A percentile compares a stretch with the other conserved stretches of the same genome.
phyloP scores from a whole-genome alignment of 2,797 vertebrate species.

The Staurois parvus region DNA sequence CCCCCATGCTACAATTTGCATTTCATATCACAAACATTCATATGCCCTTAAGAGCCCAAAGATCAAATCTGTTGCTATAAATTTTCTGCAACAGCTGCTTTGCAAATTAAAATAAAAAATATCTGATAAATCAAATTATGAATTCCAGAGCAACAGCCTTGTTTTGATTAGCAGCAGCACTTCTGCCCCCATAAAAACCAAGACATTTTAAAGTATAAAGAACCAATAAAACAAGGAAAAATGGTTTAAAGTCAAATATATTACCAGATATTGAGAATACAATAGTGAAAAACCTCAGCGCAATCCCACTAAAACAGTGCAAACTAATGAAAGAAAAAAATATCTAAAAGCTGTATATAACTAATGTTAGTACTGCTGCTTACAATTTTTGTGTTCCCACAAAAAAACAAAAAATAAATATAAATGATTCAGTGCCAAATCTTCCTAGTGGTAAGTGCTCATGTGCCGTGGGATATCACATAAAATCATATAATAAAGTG shows the following conservation, averaged over 20 bases:
- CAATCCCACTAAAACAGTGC: no score
- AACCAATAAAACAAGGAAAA: slow-evolving; percentile 41
- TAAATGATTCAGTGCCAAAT: no score
- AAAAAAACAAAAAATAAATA: no score
- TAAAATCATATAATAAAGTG: no score
- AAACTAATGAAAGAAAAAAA: no score
- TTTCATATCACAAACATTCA: slow-evolving; percentile 50
- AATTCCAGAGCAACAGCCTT: slow-evolving; percentile 39
- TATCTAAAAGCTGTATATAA: no score
- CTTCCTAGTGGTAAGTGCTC: no score
- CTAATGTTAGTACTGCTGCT: no score
- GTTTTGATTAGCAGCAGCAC: slow-evolving; percentile 48
- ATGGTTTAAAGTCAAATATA: slow-evolving; percentile 3
- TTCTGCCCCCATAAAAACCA: slow-evolving; percentile 43
- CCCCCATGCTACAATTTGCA: slow-evolving; percentile 8
- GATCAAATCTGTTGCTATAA: slow-evolving; percentile 58
- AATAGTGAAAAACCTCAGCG: no score
- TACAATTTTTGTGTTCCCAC: no score
- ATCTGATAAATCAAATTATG: slow-evolving; percentile 61
- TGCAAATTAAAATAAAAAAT: slow-evolving; percentile 62
- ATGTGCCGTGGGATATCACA: no score
- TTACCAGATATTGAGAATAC: not conserved
- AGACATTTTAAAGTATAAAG: slow-evolving; percentile 34
- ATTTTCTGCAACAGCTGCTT: slow-evolving; percentile 61
- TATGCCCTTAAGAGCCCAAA: slow-evolving; percentile 60